Evolutionary conservation across 2,888 invertebrate genomes (phyloP).

Genomic region (Arge pagana): DNA sequence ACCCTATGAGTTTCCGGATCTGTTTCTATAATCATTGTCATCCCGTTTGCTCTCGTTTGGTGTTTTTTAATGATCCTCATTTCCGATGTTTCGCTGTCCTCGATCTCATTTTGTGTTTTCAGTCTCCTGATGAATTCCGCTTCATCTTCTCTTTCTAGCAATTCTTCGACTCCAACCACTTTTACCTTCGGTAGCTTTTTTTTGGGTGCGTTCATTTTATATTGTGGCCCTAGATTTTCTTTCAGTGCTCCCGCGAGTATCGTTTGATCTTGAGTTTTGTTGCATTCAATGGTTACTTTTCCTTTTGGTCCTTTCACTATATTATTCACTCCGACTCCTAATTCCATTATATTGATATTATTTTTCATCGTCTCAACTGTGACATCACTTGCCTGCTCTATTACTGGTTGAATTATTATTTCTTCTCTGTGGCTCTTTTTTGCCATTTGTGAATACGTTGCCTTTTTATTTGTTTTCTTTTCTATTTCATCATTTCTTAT

Average conservation of each 20-base stretch:
- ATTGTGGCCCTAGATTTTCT: conserved; percentile 1
- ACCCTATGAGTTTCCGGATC: neutral
- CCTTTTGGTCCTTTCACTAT: neutral
- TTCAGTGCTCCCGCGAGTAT: neutral
- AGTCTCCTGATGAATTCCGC: conserved; percentile 3
- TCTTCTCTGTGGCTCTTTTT: neutral
- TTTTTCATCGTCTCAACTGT: conserved; percentile 10
- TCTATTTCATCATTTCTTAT: too few relatives aligned
- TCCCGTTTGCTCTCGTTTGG: neutral
- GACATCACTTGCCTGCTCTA: conserved; percentile 6
- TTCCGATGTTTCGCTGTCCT: neutral
- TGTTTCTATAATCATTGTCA: conserved; percentile 5
- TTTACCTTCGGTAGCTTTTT: conserved; percentile 17
- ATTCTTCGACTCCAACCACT: conserved; percentile 7
- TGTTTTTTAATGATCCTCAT: conserved; percentile 1
- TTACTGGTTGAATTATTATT: conserved; percentile 4
- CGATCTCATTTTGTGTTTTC: neutral
- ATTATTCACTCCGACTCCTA: conserved; percentile 10
- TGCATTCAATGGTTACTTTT: conserved; percentile 1
- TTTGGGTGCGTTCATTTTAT: conserved; percentile 8
- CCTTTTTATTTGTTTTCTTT: neutral
- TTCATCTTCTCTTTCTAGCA: conserved; percentile 1
- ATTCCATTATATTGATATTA: conserved; percentile 3
- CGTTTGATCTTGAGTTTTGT: conserved; percentile 2
- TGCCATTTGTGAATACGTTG: neutral